Percentiles rank a stretch among this genome's conserved stretches.
These are phyloP conservation scores for Aptenodytes forsteri DNA, from an alignment of 2,113 vertebrate species.

Conservation along the genomic window DNA sequence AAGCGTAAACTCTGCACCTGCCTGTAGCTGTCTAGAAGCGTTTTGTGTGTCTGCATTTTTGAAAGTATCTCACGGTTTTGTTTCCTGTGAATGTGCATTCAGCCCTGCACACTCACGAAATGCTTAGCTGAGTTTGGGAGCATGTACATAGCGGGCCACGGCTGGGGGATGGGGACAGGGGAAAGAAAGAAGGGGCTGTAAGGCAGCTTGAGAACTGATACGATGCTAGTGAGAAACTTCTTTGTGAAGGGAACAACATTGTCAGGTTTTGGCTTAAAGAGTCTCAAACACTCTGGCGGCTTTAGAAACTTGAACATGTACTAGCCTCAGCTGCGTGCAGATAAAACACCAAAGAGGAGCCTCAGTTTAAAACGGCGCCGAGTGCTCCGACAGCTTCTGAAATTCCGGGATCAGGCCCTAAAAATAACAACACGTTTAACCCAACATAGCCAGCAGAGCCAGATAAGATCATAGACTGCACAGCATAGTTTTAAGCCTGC, in stretches of 20 bases:
- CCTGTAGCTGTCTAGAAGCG: background rate
- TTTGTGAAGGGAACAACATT: background rate
- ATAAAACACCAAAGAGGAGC: background rate
- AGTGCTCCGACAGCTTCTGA: background rate
- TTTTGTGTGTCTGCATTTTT: conserved; percentile 43
- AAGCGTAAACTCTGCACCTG: conserved; percentile 17
- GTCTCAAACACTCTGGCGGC: background rate
- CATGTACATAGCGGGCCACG: background rate
- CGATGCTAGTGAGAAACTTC: background rate
- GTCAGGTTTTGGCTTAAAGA: background rate
- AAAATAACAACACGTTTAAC: background rate
- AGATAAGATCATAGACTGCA: background rate
- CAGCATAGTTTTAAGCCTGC: background rate
- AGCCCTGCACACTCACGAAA: conserved; percentile 38
- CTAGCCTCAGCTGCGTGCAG: background rate
- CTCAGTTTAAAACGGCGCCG: background rate
- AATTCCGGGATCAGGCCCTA: conserved; percentile 1
- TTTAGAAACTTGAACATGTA: background rate
- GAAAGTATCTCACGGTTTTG: conserved; percentile 59
- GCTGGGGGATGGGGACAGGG: background rate
- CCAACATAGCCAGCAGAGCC: background rate
- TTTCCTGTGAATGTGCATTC: conserved; percentile 58
- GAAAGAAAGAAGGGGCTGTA: conserved; percentile 8
- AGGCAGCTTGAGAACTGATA: conserved; percentile 5
- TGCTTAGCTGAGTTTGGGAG: conserved; percentile 41